A percentile compares a stretch with the other conserved stretches of the same genome.
Conservation (phyloP, 2,888 invertebrate species). For the Volucella bombylans region DNA sequence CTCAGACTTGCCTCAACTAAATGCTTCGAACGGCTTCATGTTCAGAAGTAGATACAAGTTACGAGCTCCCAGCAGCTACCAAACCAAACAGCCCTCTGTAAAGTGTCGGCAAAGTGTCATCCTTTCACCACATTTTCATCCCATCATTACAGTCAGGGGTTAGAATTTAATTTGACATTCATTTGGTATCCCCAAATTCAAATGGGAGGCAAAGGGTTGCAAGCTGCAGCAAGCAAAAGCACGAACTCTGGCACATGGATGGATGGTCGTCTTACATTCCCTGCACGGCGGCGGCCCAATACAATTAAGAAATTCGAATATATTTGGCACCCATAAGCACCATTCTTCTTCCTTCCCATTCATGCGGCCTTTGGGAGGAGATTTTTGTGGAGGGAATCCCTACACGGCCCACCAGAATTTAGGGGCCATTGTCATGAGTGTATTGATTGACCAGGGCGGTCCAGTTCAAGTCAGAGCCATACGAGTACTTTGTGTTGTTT, state of each 20-base stretch:
- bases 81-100: conserved; percentile 1
- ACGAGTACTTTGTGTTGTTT: conserved; percentile 28
- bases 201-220: background rate
- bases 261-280: conserved; percentile 37
- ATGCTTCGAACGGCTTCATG: conserved; percentile 18
- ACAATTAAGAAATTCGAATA: conserved; percentile 69
- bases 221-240: background rate
- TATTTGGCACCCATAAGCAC: conserved; percentile 61
- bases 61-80: too few species aligned
- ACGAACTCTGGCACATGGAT: conserved; percentile 4
- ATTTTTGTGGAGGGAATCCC: conserved; percentile 21
- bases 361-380: background rate
- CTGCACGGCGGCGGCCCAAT: conserved; percentile 50
- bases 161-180: conserved; percentile 64
- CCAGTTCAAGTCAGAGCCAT: conserved; percentile 40
- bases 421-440: conserved; percentile 24
- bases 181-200: conserved; percentile 50
- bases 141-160: conserved; percentile 43
- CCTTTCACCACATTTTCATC: conserved; percentile 37
- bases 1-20: conserved; percentile 41
- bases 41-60: too few species aligned
- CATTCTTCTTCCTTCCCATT: conserved; percentile 14
- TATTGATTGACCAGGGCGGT: conserved; percentile 41
- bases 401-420: conserved; percentile 1
- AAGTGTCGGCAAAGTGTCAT: conserved; percentile 52